A percentile compares a stretch with the other conserved stretches of the same genome.
Evolutionary conservation across 2,888 invertebrate genomes (phyloP).

Genomic region (Himalopsyche japonica): DNA sequence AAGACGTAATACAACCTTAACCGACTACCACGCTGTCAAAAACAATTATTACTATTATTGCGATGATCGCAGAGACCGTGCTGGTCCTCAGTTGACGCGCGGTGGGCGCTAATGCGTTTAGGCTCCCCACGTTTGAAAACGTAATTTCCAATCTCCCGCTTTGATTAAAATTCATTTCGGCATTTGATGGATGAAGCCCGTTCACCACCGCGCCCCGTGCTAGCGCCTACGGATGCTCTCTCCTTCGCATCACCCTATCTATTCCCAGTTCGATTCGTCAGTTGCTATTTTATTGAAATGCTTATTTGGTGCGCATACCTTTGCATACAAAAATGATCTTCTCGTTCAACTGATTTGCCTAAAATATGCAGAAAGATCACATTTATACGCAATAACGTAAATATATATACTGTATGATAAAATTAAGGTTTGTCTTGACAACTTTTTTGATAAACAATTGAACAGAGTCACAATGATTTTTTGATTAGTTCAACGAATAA

Average conservation of each 20-base stretch:
- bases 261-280: slow-evolving; percentile 21
- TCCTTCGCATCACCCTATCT: slow-evolving; percentile 3
- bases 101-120: slow-evolving; percentile 40
- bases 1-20: background rate
- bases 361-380: background rate
- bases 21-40: background rate
- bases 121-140: slow-evolving; percentile 39
- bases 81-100: slow-evolving; percentile 17
- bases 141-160: slow-evolving; percentile 41
- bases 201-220: slow-evolving; percentile 3
- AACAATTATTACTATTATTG: slow-evolving; percentile 11
- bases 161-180: slow-evolving; percentile 41
- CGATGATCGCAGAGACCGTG: background rate
- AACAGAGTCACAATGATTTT: too few species aligned
- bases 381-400: background rate
- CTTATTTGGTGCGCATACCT: background rate
- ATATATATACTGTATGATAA: too few species aligned
- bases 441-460: too few species aligned
- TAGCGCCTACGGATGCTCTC: background rate
- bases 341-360: background rate
- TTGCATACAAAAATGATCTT: background rate
- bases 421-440: too few species aligned
- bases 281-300: slow-evolving; percentile 16
- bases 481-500: too few species aligned
- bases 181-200: slow-evolving; percentile 39